Conservation (phyloP, 2,888 invertebrate species). For the Philonicus albiceps region DNA sequence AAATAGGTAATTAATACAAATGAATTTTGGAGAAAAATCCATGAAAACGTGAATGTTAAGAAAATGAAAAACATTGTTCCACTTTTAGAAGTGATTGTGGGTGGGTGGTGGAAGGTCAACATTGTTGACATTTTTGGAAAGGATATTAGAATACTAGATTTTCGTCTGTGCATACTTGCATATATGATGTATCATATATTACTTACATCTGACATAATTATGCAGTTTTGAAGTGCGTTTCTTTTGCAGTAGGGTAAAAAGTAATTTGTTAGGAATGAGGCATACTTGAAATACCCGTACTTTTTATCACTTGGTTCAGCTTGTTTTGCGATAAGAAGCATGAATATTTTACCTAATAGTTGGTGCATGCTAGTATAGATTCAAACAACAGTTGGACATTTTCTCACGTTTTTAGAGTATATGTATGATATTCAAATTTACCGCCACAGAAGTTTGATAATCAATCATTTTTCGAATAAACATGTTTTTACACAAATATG, state of each 20-base stretch:
- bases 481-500: not conserved
- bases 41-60: too few species aligned
- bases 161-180: too few species aligned
- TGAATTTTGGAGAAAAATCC: too few species aligned
- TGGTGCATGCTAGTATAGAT: not conserved
- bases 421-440: not conserved
- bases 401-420: not conserved
- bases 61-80: too few species aligned
- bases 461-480: not conserved
- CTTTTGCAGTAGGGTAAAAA: not conserved
- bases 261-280: not conserved
- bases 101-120: too few species aligned
- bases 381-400: not conserved
- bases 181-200: not conserved
- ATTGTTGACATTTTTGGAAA: too few species aligned
- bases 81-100: too few species aligned
- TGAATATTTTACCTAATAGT: not conserved
- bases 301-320: not conserved
- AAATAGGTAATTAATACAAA: too few species aligned
- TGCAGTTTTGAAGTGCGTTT: too few species aligned
- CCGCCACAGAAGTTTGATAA: not conserved
- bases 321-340: not conserved
- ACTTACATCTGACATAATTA: not conserved
- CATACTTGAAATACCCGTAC: not conserved
- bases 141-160: too few species aligned